A percentile compares a stretch with the other conserved stretches of the same genome.
These are phyloP conservation scores for Yponomeuta evonymella DNA, from an alignment of 2,888 invertebrate genomes.

Conservation along the genomic window DNA sequence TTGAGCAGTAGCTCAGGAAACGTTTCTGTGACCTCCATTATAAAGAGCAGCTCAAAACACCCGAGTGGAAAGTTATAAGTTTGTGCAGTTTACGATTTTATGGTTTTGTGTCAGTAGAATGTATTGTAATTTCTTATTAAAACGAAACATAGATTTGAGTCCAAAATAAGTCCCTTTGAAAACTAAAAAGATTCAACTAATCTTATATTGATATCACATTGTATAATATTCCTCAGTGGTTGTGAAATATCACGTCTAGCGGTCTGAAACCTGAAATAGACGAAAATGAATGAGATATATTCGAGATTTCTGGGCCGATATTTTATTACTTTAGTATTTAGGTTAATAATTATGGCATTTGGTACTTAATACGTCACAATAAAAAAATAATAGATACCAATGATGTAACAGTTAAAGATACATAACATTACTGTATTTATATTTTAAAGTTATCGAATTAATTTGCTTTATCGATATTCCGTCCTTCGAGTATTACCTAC, in stretches of 20 bases:
- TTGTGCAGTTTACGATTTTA: neutral
- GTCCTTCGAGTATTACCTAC: neutral
- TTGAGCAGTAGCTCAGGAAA: slow-evolving; percentile 62
- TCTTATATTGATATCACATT: too few relatives aligned
- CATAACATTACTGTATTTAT: neutral
- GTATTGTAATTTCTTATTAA: too few relatives aligned
- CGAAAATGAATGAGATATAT: neutral
- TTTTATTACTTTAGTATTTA: neutral
- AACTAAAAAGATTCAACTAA: too few relatives aligned
- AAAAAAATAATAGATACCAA: neutral
- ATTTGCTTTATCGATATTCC: neutral
- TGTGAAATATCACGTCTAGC: neutral
- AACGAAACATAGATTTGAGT: too few relatives aligned
- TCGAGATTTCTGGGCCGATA: neutral
- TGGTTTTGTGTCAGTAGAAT: neutral
- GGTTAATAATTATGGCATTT: neutral
- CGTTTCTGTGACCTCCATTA: slow-evolving; percentile 78
- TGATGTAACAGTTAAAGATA: neutral
- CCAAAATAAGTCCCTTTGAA: too few relatives aligned
- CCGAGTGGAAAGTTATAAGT: slow-evolving; percentile 60
- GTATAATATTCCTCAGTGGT: neutral
- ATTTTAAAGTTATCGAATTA: neutral
- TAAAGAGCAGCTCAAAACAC: slow-evolving; percentile 76
- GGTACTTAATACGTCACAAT: neutral
- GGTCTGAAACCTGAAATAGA: neutral